Conservation (phyloP, 2,113 vertebrate species). For the Enhydra lutris region DNA sequence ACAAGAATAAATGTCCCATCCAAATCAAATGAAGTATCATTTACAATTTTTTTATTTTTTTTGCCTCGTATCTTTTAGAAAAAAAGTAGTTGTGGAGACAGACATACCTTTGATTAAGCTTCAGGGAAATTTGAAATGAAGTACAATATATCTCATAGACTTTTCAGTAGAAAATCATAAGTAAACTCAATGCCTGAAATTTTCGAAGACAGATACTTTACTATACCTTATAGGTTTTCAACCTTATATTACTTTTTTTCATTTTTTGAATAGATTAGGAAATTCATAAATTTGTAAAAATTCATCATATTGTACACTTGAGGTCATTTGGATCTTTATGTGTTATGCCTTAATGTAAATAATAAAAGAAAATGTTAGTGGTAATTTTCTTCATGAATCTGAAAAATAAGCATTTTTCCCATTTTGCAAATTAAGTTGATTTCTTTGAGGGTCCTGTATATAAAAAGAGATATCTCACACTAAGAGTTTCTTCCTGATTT, state of each 20-base stretch:
- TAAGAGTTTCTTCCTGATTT: background rate
- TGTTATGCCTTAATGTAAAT: background rate
- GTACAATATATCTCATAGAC: slow-evolving; percentile 46
- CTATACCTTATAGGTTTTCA: background rate
- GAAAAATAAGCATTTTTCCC: background rate
- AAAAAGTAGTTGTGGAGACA: slow-evolving; percentile 58
- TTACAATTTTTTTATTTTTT: slow-evolving; percentile 68
- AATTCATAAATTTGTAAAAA: background rate
- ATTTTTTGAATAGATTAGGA: background rate
- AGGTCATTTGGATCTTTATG: background rate
- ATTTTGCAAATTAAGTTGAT: background rate
- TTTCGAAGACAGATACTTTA: background rate
- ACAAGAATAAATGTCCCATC: slow-evolving; percentile 71
- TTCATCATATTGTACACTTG: background rate
- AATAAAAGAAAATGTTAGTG: background rate
- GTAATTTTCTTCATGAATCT: background rate
- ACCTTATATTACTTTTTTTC: background rate
- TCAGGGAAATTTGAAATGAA: slow-evolving; percentile 64
- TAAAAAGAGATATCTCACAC: background rate
- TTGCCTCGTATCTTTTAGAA: slow-evolving; percentile 54
- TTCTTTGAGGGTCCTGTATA: background rate
- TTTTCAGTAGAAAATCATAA: slow-evolving; percentile 41
- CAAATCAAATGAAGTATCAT: slow-evolving; percentile 71
- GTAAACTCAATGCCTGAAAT: background rate
- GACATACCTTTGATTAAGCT: slow-evolving; percentile 61